Evolutionary conservation across 2,888 invertebrate species (phyloP).

Genomic region (Scaeva pyrastri): DNA sequence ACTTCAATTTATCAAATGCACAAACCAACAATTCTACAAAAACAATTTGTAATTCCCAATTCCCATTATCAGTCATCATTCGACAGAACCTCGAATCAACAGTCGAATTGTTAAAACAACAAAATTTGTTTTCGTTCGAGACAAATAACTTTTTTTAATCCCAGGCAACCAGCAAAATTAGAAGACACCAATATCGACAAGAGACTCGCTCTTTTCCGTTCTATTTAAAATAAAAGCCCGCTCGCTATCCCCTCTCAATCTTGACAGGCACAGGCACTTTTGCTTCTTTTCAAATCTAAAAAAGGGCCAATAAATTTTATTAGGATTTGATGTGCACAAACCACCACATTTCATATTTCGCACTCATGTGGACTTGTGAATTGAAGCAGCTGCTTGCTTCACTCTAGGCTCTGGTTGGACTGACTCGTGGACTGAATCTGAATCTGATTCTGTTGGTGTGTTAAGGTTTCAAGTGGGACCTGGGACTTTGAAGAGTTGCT

Average conservation of each 20-base stretch:
- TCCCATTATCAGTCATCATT: constrained; percentile 3
- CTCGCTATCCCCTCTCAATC: no score
- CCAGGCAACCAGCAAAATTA: constrained; percentile 74
- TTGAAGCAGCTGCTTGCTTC: no score
- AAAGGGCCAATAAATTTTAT: neutral
- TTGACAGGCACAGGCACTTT: no score
- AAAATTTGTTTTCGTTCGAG: constrained; percentile 77
- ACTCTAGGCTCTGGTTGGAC: no score
- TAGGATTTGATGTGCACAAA: neutral
- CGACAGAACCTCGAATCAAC: constrained; percentile 5
- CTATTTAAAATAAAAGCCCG: no score
- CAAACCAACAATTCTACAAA: constrained; percentile 30
- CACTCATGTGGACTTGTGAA: neutral
- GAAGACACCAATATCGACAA: constrained; percentile 2
- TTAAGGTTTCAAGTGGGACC: neutral
- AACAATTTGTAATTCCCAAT: constrained; percentile 3
- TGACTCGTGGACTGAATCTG: no score
- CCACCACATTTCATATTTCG: no score
- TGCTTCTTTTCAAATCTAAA: neutral
- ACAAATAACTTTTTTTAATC: constrained; percentile 78
- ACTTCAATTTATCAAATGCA: neutral
- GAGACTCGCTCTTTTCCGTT: constrained; percentile 51
- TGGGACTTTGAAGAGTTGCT: constrained; percentile 11
- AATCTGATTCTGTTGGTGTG: neutral
- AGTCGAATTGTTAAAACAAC: constrained; percentile 57